Evolutionary conservation across 1,140 invertebrate species (phyloP).

Genomic region (Anthonomus grandis): DNA sequence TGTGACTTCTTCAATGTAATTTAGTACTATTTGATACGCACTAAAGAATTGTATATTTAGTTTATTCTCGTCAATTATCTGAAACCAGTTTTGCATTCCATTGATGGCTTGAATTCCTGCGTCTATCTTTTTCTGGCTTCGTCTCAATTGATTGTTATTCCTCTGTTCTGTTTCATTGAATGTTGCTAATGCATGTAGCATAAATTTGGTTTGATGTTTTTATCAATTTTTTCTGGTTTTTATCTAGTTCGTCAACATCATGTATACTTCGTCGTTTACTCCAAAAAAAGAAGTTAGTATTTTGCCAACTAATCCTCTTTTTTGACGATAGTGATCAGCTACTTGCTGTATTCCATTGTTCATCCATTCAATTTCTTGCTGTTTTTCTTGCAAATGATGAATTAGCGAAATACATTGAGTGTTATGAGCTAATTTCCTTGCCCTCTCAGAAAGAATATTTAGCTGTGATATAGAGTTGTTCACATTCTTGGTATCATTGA

Average conservation of each 20-base stretch:
- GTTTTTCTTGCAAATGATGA: conserved; percentile 3
- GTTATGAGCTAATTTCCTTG: neutral
- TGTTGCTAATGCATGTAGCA: too few species aligned
- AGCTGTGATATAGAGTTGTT: neutral
- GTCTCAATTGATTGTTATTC: too few species aligned
- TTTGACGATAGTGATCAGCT: neutral
- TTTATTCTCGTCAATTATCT: too few species aligned
- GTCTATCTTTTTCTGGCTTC: too few species aligned
- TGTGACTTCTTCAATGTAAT: too few species aligned
- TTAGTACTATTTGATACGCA: too few species aligned
- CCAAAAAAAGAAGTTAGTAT: conserved; percentile 8
- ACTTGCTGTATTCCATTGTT: conserved; percentile 1
- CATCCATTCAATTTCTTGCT: neutral
- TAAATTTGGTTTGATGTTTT: conserved; percentile 12
- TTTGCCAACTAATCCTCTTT: conserved; percentile 13
- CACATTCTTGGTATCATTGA: neutral
- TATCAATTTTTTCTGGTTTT: conserved; percentile 13
- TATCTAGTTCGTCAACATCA: conserved; percentile 5
- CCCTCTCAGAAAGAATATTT: neutral
- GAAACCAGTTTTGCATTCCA: too few species aligned
- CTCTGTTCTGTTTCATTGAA: too few species aligned
- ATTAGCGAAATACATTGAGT: conserved; percentile 4
- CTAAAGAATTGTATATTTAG: too few species aligned
- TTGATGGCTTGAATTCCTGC: too few species aligned
- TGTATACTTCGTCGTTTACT: conserved; percentile 19